phyloP scores from a whole-genome alignment of 2,888 invertebrate species.

The Horisme vitalbata region DNA sequence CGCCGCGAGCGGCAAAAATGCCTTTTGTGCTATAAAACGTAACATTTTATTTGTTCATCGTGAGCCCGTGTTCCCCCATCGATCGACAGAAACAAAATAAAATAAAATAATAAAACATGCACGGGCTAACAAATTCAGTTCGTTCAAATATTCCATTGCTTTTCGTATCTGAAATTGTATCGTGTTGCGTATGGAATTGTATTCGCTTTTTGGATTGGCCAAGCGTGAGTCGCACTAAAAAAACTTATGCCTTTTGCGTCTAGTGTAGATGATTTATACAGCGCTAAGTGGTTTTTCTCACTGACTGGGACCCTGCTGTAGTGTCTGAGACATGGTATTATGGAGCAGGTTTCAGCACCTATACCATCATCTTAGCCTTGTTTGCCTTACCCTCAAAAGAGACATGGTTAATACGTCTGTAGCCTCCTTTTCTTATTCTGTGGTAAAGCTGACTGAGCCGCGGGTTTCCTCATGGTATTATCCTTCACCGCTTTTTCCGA shows the following conservation, averaged over 20 bases:
- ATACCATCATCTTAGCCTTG: too few species aligned
- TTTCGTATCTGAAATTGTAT: conserved; percentile 7
- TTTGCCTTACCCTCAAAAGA: too few species aligned
- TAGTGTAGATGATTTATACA: too few species aligned
- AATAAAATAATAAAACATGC: conserved; percentile 2
- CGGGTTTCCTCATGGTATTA: too few species aligned
- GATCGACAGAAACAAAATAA: conserved; percentile 18
- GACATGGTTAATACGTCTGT: too few species aligned
- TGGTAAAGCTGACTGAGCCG: too few species aligned
- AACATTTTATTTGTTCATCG: neutral
- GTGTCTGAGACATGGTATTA: too few species aligned
- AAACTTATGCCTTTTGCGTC: neutral
- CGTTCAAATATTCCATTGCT: conserved; percentile 7
- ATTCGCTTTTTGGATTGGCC: conserved; percentile 1
- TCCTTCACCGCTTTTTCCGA: too few species aligned
- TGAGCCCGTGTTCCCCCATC: conserved; percentile 12
- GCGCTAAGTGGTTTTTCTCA: conserved; percentile 1
- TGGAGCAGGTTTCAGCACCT: too few species aligned
- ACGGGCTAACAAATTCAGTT: conserved; percentile 10
- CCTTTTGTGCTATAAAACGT: neutral
- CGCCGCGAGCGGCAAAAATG: too few species aligned
- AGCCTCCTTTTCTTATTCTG: too few species aligned
- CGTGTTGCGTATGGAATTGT: conserved; percentile 1
- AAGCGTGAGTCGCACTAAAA: neutral
- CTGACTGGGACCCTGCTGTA: too few species aligned